Base-by-base conservation (phyloP, 2,113 vertebrate species). In the Chitala chitala region DNA sequence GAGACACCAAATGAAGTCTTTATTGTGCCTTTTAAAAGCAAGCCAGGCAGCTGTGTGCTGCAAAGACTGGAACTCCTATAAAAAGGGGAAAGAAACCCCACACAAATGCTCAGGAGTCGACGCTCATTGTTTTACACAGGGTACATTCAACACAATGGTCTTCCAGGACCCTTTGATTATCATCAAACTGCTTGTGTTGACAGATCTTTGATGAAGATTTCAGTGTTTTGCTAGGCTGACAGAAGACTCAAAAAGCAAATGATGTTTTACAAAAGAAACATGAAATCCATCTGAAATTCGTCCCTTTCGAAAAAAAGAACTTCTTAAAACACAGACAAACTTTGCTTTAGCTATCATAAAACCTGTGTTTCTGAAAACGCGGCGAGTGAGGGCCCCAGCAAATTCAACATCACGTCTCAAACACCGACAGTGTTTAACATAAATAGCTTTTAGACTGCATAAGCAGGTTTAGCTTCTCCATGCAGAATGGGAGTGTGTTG, bases 21-120 rank as follows among this genome's bases (percentile, higher is more conserved):
- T n/a, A 68, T 1, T 46, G 42, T 24, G 24, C 22, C 40, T 46
- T 48, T 48, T 44, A 46, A 48, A 44, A 8, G 22, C 15, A 40
- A 66, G 64, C 42, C 22, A 7, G 3, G 24, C 9, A 46, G 42
- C 42, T 68, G 20, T 6, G 64, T 1, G 8, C 22, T 22, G 12
- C 20, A n/a, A 20, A 20, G 48, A 51, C 64, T 44, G 38, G 26
- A 66, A 48, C n/a, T 68, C n/a, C n/a, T 2, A 10, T 80, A 81
- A 85, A 85, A 73, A 82, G 78, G 64, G 71, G 12, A 15, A 42
- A 53, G 36, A 51, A 66, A n/a, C 22, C 17, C 51, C 44, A 44
- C 20, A 33, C 75, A 71, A 76, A 61, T 61, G 54, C 56, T 78
- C 54, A 22, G 71, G 17, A 51, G 66, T 53, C 53, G 46, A 64